Percentiles rank a stretch among this genome's conserved stretches.
These are phyloP conservation scores for Catagonus wagneri DNA, from an alignment of 2,113 vertebrate genomes.

Conservation along the genomic window DNA sequence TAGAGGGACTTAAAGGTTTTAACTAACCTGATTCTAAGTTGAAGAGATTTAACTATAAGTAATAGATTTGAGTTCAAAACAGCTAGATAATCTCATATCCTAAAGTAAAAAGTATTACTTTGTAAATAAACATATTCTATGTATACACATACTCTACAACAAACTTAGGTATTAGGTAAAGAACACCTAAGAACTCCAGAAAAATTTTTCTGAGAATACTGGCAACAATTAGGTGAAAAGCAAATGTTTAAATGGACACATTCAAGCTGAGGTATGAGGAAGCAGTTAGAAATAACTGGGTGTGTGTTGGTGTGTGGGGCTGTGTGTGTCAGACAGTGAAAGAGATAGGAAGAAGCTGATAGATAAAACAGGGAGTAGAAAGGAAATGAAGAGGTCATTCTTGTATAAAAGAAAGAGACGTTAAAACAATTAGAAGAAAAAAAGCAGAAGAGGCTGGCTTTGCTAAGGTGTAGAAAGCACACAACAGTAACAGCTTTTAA, in stretches of 20 bases:
- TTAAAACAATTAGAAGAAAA: neutral
- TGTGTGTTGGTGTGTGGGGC: neutral
- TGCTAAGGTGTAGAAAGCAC: neutral
- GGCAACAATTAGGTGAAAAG: neutral
- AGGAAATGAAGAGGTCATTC: neutral
- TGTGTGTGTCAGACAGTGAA: neutral
- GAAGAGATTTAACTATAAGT: neutral
- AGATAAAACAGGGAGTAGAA: neutral
- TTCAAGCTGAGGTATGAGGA: slow-evolving; percentile 35
- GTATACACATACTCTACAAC: neutral
- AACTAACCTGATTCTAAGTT: neutral
- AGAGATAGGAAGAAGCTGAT: neutral
- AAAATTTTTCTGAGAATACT: neutral
- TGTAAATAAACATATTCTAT: neutral
- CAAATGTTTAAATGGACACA: neutral
- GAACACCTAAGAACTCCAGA: neutral
- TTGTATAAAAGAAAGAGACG: neutral
- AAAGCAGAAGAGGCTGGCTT: neutral
- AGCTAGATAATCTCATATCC: neutral
- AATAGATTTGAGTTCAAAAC: slow-evolving; percentile 15
- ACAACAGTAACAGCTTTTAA: neutral
- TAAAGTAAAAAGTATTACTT: slow-evolving; percentile 46
- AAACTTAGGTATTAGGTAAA: neutral
- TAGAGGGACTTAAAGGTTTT: neutral
- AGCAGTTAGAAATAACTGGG: neutral